Evolutionary conservation across 2,113 vertebrate species (phyloP), one percentile per base, ranked within the genome.

Genomic region (Pelecanus crispus): DNA sequence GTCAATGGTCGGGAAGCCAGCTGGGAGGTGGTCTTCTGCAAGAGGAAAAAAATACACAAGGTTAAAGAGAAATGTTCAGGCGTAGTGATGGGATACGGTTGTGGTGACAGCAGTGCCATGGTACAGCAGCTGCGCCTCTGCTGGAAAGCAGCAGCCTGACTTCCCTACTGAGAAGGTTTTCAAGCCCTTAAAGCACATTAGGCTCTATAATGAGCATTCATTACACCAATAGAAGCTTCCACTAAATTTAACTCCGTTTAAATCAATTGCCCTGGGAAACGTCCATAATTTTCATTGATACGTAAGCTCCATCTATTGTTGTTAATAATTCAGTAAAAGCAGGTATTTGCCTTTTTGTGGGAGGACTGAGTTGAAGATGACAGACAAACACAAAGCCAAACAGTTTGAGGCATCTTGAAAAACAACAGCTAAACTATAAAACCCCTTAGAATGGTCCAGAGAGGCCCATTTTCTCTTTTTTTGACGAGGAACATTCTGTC

Each of bases 1-100:
- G 97, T 99, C 99, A 25, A 99, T 99, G 95, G 98, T 98, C 0
- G 99, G 99, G 96, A 99, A 99, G 16, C 99, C 99, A 19, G 98
- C 97, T 12, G 99, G 99, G 91, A 99, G 98, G 98, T 99, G 99
- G 91, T 99, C 99, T 97, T 99, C 99, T 99, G 98, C 34, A 97
- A 90, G 44, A 88, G 56, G 26, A 12, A 58, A 68, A 68, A 68
- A 84, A 18, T 25, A n/a, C 24, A 34, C 72, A 93, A 93, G 87
- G 90, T 96, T 96, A 93, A 81, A 93, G 65, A 56, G 36, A 16
- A 67, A 72, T 3, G 3, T n/a, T 74, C 1, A 2, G 32, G 47
- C 0, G 1, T 5, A 66, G 65, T 0, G 3, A 70, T 19, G 63
- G 90, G 67, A 62, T 31, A 61, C 1, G 8, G 63, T 13, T 74